Percentiles rank a stretch among this genome's conserved stretches.
These are phyloP conservation scores for Mystacornis crossleyi DNA, from an alignment of 2,113 vertebrate genomes.

Conservation along the genomic window DNA sequence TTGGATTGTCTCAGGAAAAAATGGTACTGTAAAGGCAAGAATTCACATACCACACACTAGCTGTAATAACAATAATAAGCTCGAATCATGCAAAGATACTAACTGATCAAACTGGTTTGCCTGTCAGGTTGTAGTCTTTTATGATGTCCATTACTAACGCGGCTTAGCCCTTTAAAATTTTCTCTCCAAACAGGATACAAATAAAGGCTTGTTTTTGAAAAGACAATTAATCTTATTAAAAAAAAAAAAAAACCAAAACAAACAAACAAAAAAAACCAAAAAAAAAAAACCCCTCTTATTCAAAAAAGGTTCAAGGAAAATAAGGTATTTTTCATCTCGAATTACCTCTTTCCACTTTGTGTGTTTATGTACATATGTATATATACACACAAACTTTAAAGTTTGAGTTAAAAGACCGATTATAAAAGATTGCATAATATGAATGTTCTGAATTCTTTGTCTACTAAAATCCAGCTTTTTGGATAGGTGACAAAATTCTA, in stretches of 20 bases:
- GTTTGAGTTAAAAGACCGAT: neutral
- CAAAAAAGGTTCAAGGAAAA: neutral
- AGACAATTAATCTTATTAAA: neutral
- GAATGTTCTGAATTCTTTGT: slow-evolving; percentile 11
- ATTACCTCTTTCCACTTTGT: neutral
- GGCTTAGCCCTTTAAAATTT: neutral
- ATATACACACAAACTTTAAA: neutral
- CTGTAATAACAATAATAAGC: neutral
- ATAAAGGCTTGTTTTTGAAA: neutral
- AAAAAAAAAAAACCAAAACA: neutral
- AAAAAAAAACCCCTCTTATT: neutral
- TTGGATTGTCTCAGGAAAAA: neutral
- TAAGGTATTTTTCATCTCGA: neutral
- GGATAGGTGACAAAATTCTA: neutral
- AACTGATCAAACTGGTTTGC: neutral
- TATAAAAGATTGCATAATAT: neutral
- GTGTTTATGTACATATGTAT: neutral
- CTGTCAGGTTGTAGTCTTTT: neutral
- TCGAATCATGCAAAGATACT: neutral
- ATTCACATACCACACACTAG: neutral
- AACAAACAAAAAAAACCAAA: neutral
- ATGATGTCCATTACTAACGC: neutral
- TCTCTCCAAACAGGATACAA: neutral
- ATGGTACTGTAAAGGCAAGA: neutral
- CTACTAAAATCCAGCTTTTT: slow-evolving; percentile 5